Conservation (phyloP, 37 sponge, comb jelly and placozoan species). For the Petrosia ficiformis region DNA sequence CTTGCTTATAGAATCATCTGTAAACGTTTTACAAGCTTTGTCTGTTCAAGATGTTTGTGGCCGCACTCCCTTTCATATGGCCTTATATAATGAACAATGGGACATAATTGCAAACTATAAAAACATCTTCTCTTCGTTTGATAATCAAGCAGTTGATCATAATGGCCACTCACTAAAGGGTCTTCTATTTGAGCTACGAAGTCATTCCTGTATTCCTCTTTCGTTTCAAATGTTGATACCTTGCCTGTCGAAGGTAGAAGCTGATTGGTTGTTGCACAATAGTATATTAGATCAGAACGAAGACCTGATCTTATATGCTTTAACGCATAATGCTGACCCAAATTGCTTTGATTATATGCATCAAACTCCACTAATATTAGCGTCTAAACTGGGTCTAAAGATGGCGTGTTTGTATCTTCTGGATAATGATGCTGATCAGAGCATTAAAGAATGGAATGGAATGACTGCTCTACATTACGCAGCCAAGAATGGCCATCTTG, state of each 20-base stretch:
- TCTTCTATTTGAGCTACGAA: conserved; percentile 8
- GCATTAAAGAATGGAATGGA: conserved; percentile 10
- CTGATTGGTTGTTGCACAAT: conserved; percentile 30
- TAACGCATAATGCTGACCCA: conserved; percentile 21
- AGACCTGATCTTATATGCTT: background rate
- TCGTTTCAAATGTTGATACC: conserved; percentile 11
- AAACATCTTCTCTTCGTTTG: background rate
- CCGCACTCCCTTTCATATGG: conserved; percentile 18
- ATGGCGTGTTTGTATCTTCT: conserved; percentile 18
- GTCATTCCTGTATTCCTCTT: background rate
- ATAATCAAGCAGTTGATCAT: background rate
- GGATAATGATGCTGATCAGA: conserved; percentile 29
- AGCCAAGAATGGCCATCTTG: conserved; percentile 1
- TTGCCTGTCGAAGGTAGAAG: conserved; percentile 31
- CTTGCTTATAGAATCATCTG: background rate
- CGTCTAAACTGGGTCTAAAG: conserved; percentile 29
- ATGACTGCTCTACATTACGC: conserved; percentile 57
- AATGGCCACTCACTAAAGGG: conserved; percentile 32
- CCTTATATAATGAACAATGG: conserved; percentile 31
- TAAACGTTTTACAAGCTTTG: background rate
- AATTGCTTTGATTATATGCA: conserved; percentile 48
- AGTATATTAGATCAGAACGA: conserved; percentile 5
- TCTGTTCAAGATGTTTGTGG: conserved; percentile 6
- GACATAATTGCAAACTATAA: conserved; percentile 13
- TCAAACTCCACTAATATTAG: conserved; percentile 54